Percentiles rank a stretch among this genome's conserved stretches.
phyloP scores from a whole-genome alignment of 1,140 invertebrate species.

The Heterodera schachtii region DNA sequence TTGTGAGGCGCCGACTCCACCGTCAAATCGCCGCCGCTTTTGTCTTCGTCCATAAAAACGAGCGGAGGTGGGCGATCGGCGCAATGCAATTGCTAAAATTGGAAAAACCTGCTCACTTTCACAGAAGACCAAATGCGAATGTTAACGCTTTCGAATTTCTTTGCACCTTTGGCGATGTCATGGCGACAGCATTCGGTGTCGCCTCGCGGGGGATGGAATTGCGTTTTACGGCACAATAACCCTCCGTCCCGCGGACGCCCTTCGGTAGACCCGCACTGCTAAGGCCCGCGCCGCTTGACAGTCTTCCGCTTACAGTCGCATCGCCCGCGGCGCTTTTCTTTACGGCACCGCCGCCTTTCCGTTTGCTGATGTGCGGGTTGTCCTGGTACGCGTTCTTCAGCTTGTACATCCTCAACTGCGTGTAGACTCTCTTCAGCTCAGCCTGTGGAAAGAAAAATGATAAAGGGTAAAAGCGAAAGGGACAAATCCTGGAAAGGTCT shows the following conservation, averaged over 20 bases:
- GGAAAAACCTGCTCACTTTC: no score
- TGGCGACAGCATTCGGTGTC: slow-evolving; percentile 16
- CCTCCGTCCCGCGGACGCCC: not conserved
- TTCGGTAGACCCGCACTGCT: not conserved
- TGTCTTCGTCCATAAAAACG: slow-evolving; percentile 50
- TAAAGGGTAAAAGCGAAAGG: no score
- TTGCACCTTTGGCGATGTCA: slow-evolving; percentile 54
- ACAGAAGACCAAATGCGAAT: no score
- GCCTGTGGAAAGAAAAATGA: slow-evolving; percentile 70
- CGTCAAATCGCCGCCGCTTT: slow-evolving; percentile 63
- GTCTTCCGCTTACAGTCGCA: slow-evolving; percentile 71
- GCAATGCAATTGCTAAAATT: not conserved
- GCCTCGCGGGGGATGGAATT: slow-evolving; percentile 39
- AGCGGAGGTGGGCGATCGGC: not conserved
- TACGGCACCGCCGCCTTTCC: slow-evolving; percentile 75
- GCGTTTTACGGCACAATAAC: not conserved
- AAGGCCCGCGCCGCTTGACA: not conserved
- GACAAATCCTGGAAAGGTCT: not conserved
- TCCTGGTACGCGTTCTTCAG: slow-evolving; percentile 87
- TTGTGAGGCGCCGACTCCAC: slow-evolving; percentile 65
- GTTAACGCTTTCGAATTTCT: no score
- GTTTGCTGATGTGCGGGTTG: slow-evolving; percentile 91
- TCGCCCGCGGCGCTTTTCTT: slow-evolving; percentile 82
- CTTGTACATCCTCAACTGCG: slow-evolving; percentile 75
- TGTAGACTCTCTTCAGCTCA: slow-evolving; percentile 87